Evolutionary conservation across 2,113 vertebrate genomes (phyloP), one percentile per base, ranked within the genome.

Genomic region (Blennius ocellaris): DNA sequence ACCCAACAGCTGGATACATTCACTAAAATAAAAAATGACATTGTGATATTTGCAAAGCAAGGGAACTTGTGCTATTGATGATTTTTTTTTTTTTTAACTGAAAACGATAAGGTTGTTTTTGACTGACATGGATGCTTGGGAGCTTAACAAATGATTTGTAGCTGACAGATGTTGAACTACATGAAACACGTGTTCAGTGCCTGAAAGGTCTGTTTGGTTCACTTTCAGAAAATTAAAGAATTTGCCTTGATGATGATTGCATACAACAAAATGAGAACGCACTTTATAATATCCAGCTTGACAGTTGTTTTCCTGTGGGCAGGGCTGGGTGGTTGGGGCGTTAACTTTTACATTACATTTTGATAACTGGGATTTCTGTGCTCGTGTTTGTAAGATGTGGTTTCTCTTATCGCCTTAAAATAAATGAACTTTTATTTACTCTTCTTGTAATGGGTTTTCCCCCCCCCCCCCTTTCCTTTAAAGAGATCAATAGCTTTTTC

Each of bases 271-370:
- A 56, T 66, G 47, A 81, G 41, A 69, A 80, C 52, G 89, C 86
- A 92, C 89, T 90, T 92, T 91, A 90, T 78, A 69, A 73, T 70
- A 66, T 64, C 80, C 43, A 74, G 82, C 77, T 72, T 83, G 44
- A 36, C 30, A 14, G 15, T 55, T 81, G 43, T 49, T 82, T 75
- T 6, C 60, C 73, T 8, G 0, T 10, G 40, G 45, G 40, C 7
- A 11, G 54, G 55, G 5, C 43, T 17, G 39, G 37, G 43, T 59
- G 12, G 7, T 55, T 76, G 68, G 62, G 65, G 76, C 72, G 55
- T 15, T 58, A 81, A 60, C 45, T 41, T 54, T 7, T 45, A 59
- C 57, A 12, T 58, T 15, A 44, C 11, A 37, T 69, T 90, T 90
- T 83, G 78, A 90, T 85, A 86, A 87, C 48, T 73, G 66, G 57